Base-by-base conservation (phyloP, 2,113 vertebrate species). In the Athene noctua region DNA sequence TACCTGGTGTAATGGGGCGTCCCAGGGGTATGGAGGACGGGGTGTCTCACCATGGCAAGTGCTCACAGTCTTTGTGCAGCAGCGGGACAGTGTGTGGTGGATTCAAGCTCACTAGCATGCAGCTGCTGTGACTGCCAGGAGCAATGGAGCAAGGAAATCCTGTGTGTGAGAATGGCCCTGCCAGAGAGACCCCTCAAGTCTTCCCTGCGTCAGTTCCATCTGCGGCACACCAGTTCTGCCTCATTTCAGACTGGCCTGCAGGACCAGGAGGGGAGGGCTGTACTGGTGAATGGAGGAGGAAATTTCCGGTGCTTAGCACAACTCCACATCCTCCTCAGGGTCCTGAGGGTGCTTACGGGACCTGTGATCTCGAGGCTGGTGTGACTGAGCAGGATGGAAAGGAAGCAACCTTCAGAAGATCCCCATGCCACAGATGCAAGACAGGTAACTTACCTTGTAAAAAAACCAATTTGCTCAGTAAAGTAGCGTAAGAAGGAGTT, bases 161-260 rank as follows among this genome's bases (percentile, higher is more conserved):
- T 2, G 0, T 0, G 0, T 5, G 7, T 2, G 19, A 63, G 29
- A 38, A 52, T 1, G 0, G 36, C 19, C 7, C n/a, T 40, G 10
- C 30, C 5, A 2, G 27, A 74, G 11, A 34, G 40, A 51, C 3
- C 23, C 26, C 30, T 58, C 1, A 0, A 83, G 36, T 70, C 51
- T 16, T 65, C 66, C 59, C 62, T 73, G 27, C 7, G 0, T 32
- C 0, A 0, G 51, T 66, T 55, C 65, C n/a, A 27, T 32, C 54
- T 77, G 15, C 51, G 66, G 13, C 1, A 0, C 36, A n/a, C n/a
- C 44, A 25, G 11, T 57, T 75, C 52, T 67, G 52, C 36, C 34
- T 7, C 40, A 29, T 46, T 89, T 67, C 63, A 46, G 36, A 46
- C 10, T 38, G 59, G 18, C 29, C 26, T 5, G 57, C 1, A 2